Conservation (phyloP, 2,113 vertebrate genomes). For the Microcebus murinus region DNA sequence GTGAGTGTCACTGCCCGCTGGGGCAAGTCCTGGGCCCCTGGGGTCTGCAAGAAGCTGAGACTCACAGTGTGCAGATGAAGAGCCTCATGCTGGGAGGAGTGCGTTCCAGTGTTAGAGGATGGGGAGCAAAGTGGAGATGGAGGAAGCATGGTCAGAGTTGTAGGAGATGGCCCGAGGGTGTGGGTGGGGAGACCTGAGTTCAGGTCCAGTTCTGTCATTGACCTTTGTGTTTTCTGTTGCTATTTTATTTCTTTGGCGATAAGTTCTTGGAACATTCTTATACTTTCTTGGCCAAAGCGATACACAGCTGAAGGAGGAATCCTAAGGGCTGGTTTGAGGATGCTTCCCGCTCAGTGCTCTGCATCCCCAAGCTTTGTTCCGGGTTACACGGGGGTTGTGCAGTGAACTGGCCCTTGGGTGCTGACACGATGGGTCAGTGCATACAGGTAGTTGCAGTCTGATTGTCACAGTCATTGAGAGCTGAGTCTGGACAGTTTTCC, state of each 20-base stretch:
- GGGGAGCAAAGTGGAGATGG: rapidly evolving
- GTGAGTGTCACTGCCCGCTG: conserved; percentile 74
- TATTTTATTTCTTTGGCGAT: background rate
- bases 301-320: background rate
- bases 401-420: rapidly evolving
- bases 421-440: too few species aligned
- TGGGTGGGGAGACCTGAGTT: background rate
- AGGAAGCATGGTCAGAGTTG: background rate
- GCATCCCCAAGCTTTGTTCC: background rate
- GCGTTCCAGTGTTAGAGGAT: background rate
- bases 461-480: background rate
- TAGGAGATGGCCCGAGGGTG: background rate
- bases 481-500: background rate
- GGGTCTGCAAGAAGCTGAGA: rapidly evolving
- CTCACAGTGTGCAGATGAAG: background rate
- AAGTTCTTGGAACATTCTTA: background rate
- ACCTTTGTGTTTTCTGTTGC: background rate
- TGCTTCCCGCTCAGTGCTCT: background rate
- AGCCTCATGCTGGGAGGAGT: background rate
- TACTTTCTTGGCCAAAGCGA: background rate
- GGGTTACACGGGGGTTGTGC: background rate
- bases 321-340: background rate
- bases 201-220: background rate
- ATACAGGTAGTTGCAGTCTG: rapidly evolving
- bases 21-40: rapidly evolving